These are phyloP conservation scores for Epinephelus fuscoguttatus DNA, from an alignment of 2,113 vertebrate genomes.

Conservation along the genomic window DNA sequence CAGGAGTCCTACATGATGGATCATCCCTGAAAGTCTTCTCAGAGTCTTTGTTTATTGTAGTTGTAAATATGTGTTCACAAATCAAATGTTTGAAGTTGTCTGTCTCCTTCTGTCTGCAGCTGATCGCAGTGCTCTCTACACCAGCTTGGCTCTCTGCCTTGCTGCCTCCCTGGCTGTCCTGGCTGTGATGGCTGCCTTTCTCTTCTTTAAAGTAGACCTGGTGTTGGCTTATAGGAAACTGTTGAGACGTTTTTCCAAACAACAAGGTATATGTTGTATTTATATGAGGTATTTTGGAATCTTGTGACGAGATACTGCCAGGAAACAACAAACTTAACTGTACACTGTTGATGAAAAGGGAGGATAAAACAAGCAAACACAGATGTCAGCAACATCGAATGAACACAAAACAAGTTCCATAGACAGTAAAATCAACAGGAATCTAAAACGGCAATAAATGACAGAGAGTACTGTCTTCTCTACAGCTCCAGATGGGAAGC, in stretches of 20 bases:
- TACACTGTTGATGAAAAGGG: no score
- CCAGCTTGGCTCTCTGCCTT: constrained; percentile 42
- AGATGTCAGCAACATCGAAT: neutral
- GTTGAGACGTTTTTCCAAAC: constrained; percentile 18
- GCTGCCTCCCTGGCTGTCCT: constrained; percentile 33
- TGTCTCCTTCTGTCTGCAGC: constrained; percentile 49
- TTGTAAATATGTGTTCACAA: neutral
- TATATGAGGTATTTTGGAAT: neutral
- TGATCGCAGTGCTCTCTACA: constrained; percentile 45
- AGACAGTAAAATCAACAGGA: neutral
- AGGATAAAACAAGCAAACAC: neutral
- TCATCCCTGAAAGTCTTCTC: neutral
- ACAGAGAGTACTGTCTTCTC: neutral
- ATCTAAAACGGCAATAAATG: neutral
- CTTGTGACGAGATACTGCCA: neutral
- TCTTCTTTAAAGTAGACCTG: constrained; percentile 75
- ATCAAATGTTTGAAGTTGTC: neutral
- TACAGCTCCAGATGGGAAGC: constrained; percentile 75
- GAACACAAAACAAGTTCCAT: neutral
- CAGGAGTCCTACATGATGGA: no score
- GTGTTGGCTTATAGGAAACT: constrained; percentile 76
- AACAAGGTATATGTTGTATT: constrained; percentile 45
- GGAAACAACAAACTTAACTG: neutral
- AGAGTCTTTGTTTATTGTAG: no score
- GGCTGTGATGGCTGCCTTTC: neutral